Conservation (phyloP, 2,797 vertebrate species). For the Salarias fasciatus region DNA sequence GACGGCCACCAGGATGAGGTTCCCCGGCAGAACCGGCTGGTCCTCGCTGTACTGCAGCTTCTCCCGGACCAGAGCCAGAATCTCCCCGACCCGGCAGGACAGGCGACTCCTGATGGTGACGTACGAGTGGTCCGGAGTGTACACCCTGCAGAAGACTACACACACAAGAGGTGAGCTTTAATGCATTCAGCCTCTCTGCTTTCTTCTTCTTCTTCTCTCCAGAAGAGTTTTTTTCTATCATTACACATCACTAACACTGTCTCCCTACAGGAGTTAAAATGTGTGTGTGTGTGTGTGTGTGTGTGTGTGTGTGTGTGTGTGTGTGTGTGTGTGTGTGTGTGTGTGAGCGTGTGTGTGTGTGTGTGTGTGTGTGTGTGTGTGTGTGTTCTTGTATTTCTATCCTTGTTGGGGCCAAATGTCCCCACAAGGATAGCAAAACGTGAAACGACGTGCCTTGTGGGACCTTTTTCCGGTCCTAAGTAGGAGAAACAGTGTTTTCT, state of each 20-base stretch:
- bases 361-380: slow-evolving; percentile 3
- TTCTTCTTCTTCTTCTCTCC: no score
- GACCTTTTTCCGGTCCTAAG: no score
- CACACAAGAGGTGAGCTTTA: neutral
- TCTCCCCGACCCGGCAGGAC: slow-evolving; percentile 95
- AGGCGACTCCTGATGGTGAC: slow-evolving; percentile 96
- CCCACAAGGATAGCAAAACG: no score
- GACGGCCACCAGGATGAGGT: slow-evolving; percentile 92
- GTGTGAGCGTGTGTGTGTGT: neutral
- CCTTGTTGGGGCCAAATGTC: no score
- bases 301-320: slow-evolving; percentile 1
- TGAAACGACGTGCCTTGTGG: no score
- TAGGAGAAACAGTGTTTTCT: no score
- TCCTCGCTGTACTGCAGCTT: slow-evolving; percentile 97
- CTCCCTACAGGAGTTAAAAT: no score
- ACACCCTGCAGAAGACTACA: slow-evolving; percentile 96
- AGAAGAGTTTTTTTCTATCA: no score
- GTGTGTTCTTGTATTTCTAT: slow-evolving; percentile 64
- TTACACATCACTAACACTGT: no score
- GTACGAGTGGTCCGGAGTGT: slow-evolving; percentile 96
- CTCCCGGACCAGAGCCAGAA: slow-evolving; percentile 91
- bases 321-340: neutral
- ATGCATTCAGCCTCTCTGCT: no score
- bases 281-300: neutral
- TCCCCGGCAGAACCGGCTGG: slow-evolving; percentile 86